A percentile compares a stretch with the other conserved stretches of the same genome.
Evolutionary conservation across 2,888 invertebrate genomes (phyloP).

Genomic region (Papilio gigon): DNA sequence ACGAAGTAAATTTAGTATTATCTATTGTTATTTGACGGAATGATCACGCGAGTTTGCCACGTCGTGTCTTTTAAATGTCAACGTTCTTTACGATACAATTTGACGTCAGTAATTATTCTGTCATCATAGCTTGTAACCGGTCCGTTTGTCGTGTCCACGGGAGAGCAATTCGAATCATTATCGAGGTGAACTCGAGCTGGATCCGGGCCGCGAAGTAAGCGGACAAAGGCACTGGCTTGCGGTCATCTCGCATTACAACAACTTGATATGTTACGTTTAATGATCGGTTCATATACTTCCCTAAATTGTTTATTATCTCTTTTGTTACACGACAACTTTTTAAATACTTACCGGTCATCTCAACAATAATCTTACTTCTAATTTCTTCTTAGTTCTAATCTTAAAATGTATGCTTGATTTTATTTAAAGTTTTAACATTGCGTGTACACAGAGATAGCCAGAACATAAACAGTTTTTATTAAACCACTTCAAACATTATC

Average conservation of each 20-base stretch:
- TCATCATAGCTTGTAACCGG: slow-evolving; percentile 52
- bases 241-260: slow-evolving; percentile 71
- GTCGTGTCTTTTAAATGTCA: neutral
- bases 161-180: slow-evolving; percentile 62
- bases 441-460: neutral
- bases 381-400: neutral
- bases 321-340: neutral
- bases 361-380: no score
- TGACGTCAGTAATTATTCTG: slow-evolving; percentile 59
- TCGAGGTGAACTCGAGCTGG: slow-evolving; percentile 58
- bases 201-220: slow-evolving; percentile 53
- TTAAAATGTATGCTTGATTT: neutral
- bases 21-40: no score
- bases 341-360: no score
- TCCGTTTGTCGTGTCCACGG: slow-evolving; percentile 53
- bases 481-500: slow-evolving; percentile 13
- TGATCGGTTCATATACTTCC: neutral
- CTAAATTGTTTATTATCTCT: slow-evolving; percentile 9
- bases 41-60: neutral
- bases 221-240: slow-evolving; percentile 50
- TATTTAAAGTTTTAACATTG: neutral
- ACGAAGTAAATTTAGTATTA: no score
- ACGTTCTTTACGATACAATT: slow-evolving; percentile 50
- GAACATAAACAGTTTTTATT: slow-evolving; percentile 5
- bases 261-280: slow-evolving; percentile 48